Conservation (phyloP, 2,797 vertebrate genomes). For the Enteromius trimaculatus region DNA sequence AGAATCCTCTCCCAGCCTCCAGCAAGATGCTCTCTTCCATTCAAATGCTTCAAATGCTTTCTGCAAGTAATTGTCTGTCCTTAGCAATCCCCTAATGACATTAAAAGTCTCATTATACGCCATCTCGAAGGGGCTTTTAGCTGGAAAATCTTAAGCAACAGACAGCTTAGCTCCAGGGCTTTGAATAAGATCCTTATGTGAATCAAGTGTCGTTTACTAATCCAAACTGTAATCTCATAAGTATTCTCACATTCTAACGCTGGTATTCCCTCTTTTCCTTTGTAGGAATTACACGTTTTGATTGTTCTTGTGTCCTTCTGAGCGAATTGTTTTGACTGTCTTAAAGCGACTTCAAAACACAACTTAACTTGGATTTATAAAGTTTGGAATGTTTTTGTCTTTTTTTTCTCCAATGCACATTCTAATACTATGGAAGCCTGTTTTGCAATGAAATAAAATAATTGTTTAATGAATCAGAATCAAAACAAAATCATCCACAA, state of each 20-base stretch:
- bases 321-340: conserved; percentile 5
- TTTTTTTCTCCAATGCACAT: neutral
- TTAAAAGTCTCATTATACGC: conserved; percentile 60
- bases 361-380: neutral
- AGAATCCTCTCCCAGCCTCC: conserved; percentile 47
- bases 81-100: conserved; percentile 56
- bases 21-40: conserved; percentile 52
- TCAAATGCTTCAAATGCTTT: conserved; percentile 62
- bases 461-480: neutral
- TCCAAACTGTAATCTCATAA: conserved; percentile 58
- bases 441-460: neutral
- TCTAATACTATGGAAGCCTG: neutral
- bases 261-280: conserved; percentile 32
- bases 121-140: conserved; percentile 56
- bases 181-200: conserved; percentile 56
- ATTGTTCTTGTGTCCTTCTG: conserved; percentile 45
- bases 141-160: conserved; percentile 52
- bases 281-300: conserved; percentile 48
- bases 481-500: neutral
- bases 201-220: conserved; percentile 60
- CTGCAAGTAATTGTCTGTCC: conserved; percentile 60
- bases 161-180: conserved; percentile 50
- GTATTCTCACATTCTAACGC: conserved; percentile 45
- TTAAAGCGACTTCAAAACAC: conserved; percentile 3
- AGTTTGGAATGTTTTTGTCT: neutral